Evolutionary conservation across 1,140 invertebrate genomes (phyloP), one percentile per base, ranked within the genome.

Genomic region (Xylocopa sonorina): DNA sequence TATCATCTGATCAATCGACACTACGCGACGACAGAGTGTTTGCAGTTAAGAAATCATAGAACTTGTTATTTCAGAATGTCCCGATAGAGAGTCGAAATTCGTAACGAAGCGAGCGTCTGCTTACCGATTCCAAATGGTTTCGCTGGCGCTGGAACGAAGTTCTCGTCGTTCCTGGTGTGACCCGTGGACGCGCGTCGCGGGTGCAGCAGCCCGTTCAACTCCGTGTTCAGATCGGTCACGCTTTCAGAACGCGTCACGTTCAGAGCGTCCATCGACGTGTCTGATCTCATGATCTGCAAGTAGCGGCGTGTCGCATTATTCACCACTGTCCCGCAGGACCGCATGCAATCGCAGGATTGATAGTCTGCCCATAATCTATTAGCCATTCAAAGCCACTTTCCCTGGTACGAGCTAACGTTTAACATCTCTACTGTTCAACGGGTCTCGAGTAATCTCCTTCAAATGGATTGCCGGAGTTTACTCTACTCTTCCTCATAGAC

Each of bases 101-200:
- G 21, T 43, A 57, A n/a, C 51, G 18, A 80, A 66, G 51, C 68
- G 53, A 78, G 12, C 29, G 43, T 53, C 41, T 79, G 93, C 96
- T 94, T 94, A 97, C 96, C 96, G 77, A 97, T 95, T 91, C 96
- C 96, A 90, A 97, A 97, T 38, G 96, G 95, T 93, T 97, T 97
- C 16, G 95, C 91, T 18, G 95, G 94, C 63, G 94, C 93, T 64
- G 93, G 81, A 12, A 94, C 86, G 75, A 91, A 89, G 85, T 90
- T 93, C 18, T 95, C 94, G 5, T 94, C 91, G 77, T 94, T 93
- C 88, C 94, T 94, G 60, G 94, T 88, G 87, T 92, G 90, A 48
- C 89, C 90, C 18, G 87, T 79, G 3, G 90, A 90, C n/a, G 92
- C 87, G 53, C 90, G 88, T 14, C 91, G 85, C 18, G 90, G 75